Conservation (phyloP, 1,140 invertebrate genomes). For the Drosophila persimilis region DNA sequence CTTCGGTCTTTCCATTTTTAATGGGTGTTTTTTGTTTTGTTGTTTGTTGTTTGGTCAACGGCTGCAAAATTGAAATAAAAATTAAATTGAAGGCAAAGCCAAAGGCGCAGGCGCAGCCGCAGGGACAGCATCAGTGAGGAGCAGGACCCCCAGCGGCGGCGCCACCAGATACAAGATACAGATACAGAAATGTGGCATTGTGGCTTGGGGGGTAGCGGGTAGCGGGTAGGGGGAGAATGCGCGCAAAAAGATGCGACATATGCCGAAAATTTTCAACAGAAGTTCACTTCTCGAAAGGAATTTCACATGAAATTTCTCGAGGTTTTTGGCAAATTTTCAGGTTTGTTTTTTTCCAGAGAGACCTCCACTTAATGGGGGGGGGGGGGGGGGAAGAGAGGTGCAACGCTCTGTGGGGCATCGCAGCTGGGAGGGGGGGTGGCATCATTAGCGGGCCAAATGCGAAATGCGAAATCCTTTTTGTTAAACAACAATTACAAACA, state of each 20-base stretch:
- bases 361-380: constrained; percentile 45
- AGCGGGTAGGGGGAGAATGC: constrained; percentile 23
- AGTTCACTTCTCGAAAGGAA: constrained; percentile 56
- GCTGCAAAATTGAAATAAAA: constrained; percentile 77
- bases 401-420: constrained; percentile 1
- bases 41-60: constrained; percentile 32
- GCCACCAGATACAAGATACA: constrained; percentile 79
- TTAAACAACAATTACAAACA: neutral
- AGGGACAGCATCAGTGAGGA: constrained; percentile 15
- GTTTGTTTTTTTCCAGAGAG: neutral
- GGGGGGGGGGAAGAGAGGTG: constrained; percentile 4
- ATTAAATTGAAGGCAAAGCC: constrained; percentile 72
- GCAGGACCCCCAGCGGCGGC: constrained; percentile 78
- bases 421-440: too few species aligned
- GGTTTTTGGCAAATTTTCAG: constrained; percentile 24
- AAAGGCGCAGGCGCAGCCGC: constrained; percentile 50
- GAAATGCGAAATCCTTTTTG: constrained; percentile 46
- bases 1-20: constrained; percentile 11
- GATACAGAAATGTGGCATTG: constrained; percentile 50
- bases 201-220: constrained; percentile 6
- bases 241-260: constrained; percentile 64
- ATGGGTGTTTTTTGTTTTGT: neutral
- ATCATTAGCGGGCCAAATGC: constrained; percentile 54
- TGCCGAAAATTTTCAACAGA: constrained; percentile 78
- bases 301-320: constrained; percentile 67